Conservation (phyloP, 2,113 vertebrate species). For the Thalassarche chlororhynchos region DNA sequence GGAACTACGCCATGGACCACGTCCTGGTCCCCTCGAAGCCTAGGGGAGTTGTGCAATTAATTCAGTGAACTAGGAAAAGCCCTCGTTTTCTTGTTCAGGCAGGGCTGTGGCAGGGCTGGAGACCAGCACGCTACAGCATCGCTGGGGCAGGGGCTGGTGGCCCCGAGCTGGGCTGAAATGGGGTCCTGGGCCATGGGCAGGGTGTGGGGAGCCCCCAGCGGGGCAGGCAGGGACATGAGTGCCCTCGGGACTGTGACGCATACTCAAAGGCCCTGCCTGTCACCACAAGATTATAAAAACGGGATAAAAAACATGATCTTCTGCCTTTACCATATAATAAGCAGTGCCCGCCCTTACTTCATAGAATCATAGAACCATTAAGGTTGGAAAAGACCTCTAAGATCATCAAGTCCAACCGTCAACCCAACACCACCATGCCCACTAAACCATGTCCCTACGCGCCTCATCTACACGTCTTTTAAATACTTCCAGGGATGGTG, state of each 20-base stretch:
- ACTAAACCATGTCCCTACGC: too few species aligned
- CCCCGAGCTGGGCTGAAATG: not conserved
- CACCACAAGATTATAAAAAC: not conserved
- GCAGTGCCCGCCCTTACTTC: not conserved
- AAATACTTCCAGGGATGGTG: too few species aligned
- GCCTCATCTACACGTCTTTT: too few species aligned
- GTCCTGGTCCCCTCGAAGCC: not conserved
- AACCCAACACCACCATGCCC: too few species aligned
- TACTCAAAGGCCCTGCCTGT: not conserved
- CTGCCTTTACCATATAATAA: not conserved
- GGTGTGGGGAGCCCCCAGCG: rapidly evolving
- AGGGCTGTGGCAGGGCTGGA: not conserved
- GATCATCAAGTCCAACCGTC: too few species aligned
- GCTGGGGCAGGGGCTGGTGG: not conserved
- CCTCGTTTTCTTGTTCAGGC: not conserved
- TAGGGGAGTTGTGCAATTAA: not conserved
- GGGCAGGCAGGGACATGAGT: not conserved
- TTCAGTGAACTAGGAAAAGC: not conserved
- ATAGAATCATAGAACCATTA: too few species aligned
- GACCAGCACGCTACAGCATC: not conserved
- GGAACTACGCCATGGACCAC: not conserved
- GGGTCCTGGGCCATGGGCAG: not conserved
- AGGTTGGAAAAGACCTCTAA: too few species aligned
- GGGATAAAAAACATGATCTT: not conserved
- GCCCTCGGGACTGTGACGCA: rapidly evolving